Evolutionary conservation across 2,797 vertebrate genomes (phyloP), one percentile per base, ranked within the genome.

Genomic region (Streptopelia turtur): DNA sequence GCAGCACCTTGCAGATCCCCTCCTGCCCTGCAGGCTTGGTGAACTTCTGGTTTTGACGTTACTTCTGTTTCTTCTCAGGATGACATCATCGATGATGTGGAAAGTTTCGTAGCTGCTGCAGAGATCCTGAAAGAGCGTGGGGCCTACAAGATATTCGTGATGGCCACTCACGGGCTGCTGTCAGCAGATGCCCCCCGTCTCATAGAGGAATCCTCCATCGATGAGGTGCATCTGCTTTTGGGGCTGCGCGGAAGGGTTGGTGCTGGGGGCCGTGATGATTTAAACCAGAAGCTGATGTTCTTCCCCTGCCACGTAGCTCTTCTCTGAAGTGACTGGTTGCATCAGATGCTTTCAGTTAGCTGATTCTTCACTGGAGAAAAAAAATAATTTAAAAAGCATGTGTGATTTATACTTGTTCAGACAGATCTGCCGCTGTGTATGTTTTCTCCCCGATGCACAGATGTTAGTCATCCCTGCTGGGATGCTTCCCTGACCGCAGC

Each of bases 51-150:
- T 10, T 66, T 60, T 39, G n/a, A 65, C 41, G 72, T 74, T 37
- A 13, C 71, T 85, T 92, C 41, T 83, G 55, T 59, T 93, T 77
- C 63, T 91, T 50, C 55, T 53, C 97, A 99, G 99, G 99, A 99
- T 95, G 99, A 99, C 97, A 99, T 99, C 45, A 99, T 99, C 1
- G 99, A 99, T 31, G 99, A 99, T 1, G 99, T 99, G 31, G 99
- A 99, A 95, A 99, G 99, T 96, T 99, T 99, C 93, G 99, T 99
- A 7, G 99, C 99, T 3, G 98, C 99, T 22, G 99, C 99, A 7
- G 99, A 99, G 98, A 99, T 99, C 96, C 98, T 99, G 95, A 99
- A 99, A 91, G 99, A 99, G 93, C 98, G 99, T n/a, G 99, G 99
- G 6, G 99, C 99, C 8, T 99, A 99, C 96, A 99, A 99, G 97